Evolutionary conservation across 2,797 vertebrate species (phyloP).

Genomic region (Spinus olivaceus): DNA sequence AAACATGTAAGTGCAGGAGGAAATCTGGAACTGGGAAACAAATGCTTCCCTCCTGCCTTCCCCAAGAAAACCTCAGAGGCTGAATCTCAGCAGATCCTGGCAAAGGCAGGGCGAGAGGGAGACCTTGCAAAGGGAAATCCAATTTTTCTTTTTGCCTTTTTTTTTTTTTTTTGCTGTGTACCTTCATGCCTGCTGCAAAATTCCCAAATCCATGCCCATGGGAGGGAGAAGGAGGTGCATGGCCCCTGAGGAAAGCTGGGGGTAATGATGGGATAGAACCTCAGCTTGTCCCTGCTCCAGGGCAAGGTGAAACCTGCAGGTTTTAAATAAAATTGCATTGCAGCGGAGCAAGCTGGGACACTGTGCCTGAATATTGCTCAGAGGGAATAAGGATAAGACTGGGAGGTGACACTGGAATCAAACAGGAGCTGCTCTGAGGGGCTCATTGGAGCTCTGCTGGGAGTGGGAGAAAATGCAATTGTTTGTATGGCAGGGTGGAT

Average conservation of each 20-base stretch:
- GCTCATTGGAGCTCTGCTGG: neutral
- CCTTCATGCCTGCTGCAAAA: neutral
- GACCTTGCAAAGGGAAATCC: neutral
- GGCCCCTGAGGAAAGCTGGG: neutral
- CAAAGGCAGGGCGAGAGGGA: neutral
- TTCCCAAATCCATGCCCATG: fast-evolving
- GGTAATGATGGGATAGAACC: fast-evolving
- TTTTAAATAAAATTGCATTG: neutral
- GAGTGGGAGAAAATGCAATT: neutral
- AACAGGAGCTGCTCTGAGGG: neutral
- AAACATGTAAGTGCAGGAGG: constrained; percentile 23
- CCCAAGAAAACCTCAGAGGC: neutral
- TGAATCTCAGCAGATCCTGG: neutral
- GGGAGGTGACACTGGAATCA: neutral
- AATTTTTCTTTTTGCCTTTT: neutral
- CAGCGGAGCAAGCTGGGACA: neutral
- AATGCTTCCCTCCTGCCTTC: neutral
- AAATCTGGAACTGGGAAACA: constrained; percentile 30
- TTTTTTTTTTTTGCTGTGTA: neutral
- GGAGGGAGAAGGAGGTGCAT: fast-evolving
- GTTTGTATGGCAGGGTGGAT: neutral
- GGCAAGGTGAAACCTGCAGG: neutral
- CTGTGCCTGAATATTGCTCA: neutral
- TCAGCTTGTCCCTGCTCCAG: neutral
- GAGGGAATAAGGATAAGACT: neutral